Evolutionary conservation across 2,797 vertebrate species (phyloP).

Genomic region (Melanotaenia nigrans): DNA sequence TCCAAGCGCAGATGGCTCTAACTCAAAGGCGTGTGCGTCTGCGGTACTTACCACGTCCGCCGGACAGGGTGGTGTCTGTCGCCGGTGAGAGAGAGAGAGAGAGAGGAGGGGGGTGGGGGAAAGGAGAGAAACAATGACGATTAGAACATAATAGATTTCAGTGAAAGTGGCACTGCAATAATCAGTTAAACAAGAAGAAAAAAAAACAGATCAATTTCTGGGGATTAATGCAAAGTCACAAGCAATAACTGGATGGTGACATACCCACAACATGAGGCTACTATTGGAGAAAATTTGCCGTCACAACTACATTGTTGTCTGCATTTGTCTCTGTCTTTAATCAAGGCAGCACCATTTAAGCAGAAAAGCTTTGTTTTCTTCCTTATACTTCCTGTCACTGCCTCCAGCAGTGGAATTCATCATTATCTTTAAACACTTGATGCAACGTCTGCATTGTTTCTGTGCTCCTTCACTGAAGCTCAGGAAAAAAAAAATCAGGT

Average conservation of each 20-base stretch:
- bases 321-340: slow-evolving; percentile 73
- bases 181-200: slow-evolving; percentile 47
- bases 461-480: too few relatives aligned
- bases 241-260: slow-evolving; percentile 52
- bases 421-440: too few relatives aligned
- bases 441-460: too few relatives aligned
- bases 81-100: slow-evolving; percentile 23
- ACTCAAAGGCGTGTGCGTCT: slow-evolving; percentile 45
- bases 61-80: slow-evolving; percentile 79
- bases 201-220: slow-evolving; percentile 57
- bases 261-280: slow-evolving; percentile 28
- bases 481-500: too few relatives aligned
- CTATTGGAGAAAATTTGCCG: slow-evolving; percentile 51
- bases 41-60: slow-evolving; percentile 73
- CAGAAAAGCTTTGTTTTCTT: too few relatives aligned
- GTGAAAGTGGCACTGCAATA: slow-evolving; percentile 46
- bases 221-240: slow-evolving; percentile 46
- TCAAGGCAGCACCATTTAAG: slow-evolving; percentile 38
- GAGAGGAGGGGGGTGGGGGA: background rate
- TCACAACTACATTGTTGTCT: slow-evolving; percentile 30
- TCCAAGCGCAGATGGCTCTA: slow-evolving; percentile 43
- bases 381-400: too few relatives aligned
- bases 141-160: slow-evolving; percentile 55
- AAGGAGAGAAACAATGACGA: slow-evolving; percentile 35
- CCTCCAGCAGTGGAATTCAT: too few relatives aligned